phyloP scores from a whole-genome alignment of 2,888 invertebrate species.

The Anodontia alba region DNA sequence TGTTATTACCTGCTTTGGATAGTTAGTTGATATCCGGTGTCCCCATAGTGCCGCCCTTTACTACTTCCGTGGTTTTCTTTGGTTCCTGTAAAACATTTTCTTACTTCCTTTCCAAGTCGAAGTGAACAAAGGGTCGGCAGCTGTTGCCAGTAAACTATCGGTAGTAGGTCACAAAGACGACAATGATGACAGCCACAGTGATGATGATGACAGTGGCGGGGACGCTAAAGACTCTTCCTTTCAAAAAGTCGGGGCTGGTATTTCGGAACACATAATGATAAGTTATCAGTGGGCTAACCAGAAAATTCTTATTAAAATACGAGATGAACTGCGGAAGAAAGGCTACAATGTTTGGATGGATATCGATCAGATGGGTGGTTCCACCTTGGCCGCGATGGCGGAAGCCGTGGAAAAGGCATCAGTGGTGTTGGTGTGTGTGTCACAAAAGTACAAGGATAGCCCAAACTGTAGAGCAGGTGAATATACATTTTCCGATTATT shows the following conservation, averaged over 20 bases:
- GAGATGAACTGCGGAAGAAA: conserved; percentile 34
- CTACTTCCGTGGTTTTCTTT: too few species aligned
- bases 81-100: too few species aligned
- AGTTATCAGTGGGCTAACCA: conserved; percentile 78
- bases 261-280: conserved; percentile 70
- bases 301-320: conserved; percentile 61
- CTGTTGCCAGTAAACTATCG: too few species aligned
- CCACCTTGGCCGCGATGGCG: conserved; percentile 77
- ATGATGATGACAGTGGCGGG: neutral
- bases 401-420: conserved; percentile 69
- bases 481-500: too few species aligned
- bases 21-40: too few species aligned
- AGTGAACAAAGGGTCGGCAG: too few species aligned
- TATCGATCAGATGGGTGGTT: conserved; percentile 77
- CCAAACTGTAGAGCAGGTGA: conserved; percentile 77
- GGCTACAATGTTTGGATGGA: conserved; percentile 74
- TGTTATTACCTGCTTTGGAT: too few species aligned
- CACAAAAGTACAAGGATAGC: conserved; percentile 75
- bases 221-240: neutral
- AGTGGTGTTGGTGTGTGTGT: conserved; percentile 72
- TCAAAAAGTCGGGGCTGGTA: conserved; percentile 1
- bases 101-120: too few species aligned
- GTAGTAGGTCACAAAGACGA: neutral
- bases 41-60: too few species aligned
- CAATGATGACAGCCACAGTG: neutral